Evolutionary conservation across 2,797 vertebrate genomes (phyloP).

Genomic region (Mormyrus proboscirostris): DNA sequence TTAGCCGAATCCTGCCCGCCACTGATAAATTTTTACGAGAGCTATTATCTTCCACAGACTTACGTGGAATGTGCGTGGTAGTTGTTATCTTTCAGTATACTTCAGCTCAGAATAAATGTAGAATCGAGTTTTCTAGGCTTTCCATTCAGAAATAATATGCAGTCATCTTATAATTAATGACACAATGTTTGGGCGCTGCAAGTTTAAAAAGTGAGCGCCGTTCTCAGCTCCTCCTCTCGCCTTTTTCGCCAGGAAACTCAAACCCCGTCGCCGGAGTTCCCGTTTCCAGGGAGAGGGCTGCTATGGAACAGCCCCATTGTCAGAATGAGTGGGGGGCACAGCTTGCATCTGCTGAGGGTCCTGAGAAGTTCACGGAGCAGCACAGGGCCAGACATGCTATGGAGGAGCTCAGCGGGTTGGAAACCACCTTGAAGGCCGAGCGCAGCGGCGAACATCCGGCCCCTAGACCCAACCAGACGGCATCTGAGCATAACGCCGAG

Average conservation of each 20-base stretch:
- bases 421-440: slow-evolving; percentile 61
- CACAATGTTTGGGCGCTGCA: neutral
- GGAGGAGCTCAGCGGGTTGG: slow-evolving; percentile 61
- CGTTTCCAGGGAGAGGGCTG: slow-evolving; percentile 27
- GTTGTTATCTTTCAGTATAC: neutral
- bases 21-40: neutral
- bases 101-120: neutral
- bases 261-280: slow-evolving; percentile 40
- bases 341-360: slow-evolving; percentile 40
- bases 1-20: neutral
- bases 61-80: neutral
- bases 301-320: slow-evolving; percentile 16
- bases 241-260: slow-evolving; percentile 36
- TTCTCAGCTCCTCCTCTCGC: neutral
- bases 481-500: slow-evolving; percentile 27
- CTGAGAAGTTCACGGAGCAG: slow-evolving; percentile 37
- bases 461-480: slow-evolving; percentile 9
- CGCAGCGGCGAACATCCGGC: slow-evolving; percentile 51
- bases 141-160: neutral
- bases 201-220: no score
- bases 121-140: neutral
- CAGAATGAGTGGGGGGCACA: slow-evolving; percentile 52
- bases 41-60: neutral
- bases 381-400: slow-evolving; percentile 47
- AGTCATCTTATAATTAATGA: neutral